phyloP scores from a whole-genome alignment of 2,888 invertebrate genomes.

The Thereva nobilitata region DNA sequence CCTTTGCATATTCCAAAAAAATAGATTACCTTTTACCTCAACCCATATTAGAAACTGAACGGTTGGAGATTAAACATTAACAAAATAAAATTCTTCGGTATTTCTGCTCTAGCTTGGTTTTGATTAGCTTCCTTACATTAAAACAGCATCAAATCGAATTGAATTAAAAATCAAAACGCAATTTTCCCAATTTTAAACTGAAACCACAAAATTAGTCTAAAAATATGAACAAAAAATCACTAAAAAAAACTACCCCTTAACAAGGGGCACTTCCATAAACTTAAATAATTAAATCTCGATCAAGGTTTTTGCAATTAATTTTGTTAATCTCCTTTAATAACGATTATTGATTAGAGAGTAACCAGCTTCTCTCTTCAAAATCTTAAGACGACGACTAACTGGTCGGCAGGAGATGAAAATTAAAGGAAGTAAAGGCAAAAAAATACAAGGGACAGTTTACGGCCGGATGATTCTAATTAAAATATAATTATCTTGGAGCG shows the following conservation, averaged over 20 bases:
- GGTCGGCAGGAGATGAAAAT: conserved; percentile 10
- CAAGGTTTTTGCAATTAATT: conserved; percentile 31
- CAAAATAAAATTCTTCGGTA: too few relatives aligned
- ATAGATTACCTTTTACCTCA: too few relatives aligned
- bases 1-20: too few relatives aligned
- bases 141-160: too few relatives aligned
- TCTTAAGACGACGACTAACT: conserved; percentile 6
- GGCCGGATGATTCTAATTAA: conserved; percentile 60
- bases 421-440: conserved; percentile 48
- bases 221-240: conserved; percentile 2
- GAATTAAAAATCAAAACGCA: too few relatives aligned
- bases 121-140: too few relatives aligned
- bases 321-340: conserved; percentile 32
- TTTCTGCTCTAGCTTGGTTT: too few relatives aligned
- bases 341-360: conserved; percentile 35
- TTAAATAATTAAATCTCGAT: conserved; percentile 28
- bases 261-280: background rate
- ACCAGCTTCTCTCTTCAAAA: conserved; percentile 1
- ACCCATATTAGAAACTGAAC: too few relatives aligned
- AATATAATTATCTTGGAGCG: conserved; percentile 59
- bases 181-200: too few relatives aligned
- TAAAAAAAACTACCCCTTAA: background rate
- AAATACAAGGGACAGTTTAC: conserved; percentile 57
- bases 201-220: too few relatives aligned
- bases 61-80: too few relatives aligned